Base-by-base conservation (phyloP, 1,140 invertebrate species). In the Sycobia sp. region DNA sequence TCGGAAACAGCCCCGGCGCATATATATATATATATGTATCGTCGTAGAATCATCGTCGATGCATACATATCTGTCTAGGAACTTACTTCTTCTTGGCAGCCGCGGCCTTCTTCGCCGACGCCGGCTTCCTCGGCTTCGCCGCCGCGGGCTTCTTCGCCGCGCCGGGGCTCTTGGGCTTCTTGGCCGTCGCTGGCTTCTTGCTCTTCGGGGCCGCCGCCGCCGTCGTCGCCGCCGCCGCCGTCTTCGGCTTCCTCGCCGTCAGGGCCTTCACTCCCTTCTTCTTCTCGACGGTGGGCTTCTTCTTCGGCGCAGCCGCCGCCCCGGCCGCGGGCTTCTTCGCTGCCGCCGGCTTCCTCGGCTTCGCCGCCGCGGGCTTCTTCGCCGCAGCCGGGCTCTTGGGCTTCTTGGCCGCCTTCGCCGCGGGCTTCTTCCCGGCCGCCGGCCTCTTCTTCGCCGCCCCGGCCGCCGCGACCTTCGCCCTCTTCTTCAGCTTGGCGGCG, bases 61-160 rank as follows among this genome's bases (percentile, higher is more conserved):
- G n/a, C n/a, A n/a, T 0, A 18, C 8, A 16, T 43, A 4, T 4
- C 4, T 14, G 3, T 5, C 1, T n/a, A 22, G 25, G 9, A n/a
- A 1, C 22, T 38, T 57, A 64, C 62, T 58, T 64, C 41, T 64
- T 64, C 51, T 62, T 62, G 16, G 60, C 59, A 8, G 32, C 32
- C 5, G 55, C 32, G 7, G 47, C 34, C 23, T 58, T 64, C 27
- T 58, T 64, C 8, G 16, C 54, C 3, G 41, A 47, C 0, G 55
- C 39, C 1, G 62, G 46, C 11, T 62, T 62, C 25, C 43, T 56
- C 4, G 53, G 20, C 13, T 36, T 38, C 0, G 56, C 43, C 2
- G 53, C 44, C 13, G 32, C 22, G 11, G 54, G 39, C 34, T 64
- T 54, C 9, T 58, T 64, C 4, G 60, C 22, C 0, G 20, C 23